Conservation (phyloP, 2,797 vertebrate genomes). For the Pangasius mekongensis region DNA sequence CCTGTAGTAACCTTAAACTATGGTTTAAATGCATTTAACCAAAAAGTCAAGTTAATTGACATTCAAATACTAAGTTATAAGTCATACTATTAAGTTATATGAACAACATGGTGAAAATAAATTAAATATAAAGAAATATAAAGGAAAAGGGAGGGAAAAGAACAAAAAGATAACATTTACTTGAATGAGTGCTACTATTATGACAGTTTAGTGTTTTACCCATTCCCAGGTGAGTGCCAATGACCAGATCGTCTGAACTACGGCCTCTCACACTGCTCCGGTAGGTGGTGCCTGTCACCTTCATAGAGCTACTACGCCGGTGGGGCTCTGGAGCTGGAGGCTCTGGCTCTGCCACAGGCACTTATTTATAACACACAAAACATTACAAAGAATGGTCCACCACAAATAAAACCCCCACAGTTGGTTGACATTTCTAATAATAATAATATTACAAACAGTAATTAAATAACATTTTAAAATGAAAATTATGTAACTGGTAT, state of each 20-base stretch:
- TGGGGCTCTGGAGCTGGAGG: constrained; percentile 79
- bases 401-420: neutral
- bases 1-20: too few relatives aligned
- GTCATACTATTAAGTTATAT: neutral
- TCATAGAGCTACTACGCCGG: constrained; percentile 85
- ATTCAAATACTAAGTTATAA: neutral
- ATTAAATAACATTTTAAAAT: neutral
- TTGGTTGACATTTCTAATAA: neutral
- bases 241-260: constrained; percentile 81
- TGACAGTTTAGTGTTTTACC: constrained; percentile 62
- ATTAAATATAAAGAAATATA: neutral
- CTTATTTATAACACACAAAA: constrained; percentile 53
- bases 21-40: neutral
- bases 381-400: neutral
- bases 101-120: neutral
- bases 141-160: neutral
- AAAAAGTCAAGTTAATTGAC: neutral
- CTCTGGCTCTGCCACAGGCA: constrained; percentile 77
- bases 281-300: constrained; percentile 83
- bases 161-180: neutral
- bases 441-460: neutral
- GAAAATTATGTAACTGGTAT: neutral
- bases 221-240: constrained; percentile 81
- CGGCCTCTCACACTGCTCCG: constrained; percentile 83
- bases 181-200: neutral